Percentiles rank a stretch among this genome's conserved stretches.
Evolutionary conservation across 92 coral and sea anemone genomes (phyloP).

Genomic region (Plumapathes pennacea): DNA sequence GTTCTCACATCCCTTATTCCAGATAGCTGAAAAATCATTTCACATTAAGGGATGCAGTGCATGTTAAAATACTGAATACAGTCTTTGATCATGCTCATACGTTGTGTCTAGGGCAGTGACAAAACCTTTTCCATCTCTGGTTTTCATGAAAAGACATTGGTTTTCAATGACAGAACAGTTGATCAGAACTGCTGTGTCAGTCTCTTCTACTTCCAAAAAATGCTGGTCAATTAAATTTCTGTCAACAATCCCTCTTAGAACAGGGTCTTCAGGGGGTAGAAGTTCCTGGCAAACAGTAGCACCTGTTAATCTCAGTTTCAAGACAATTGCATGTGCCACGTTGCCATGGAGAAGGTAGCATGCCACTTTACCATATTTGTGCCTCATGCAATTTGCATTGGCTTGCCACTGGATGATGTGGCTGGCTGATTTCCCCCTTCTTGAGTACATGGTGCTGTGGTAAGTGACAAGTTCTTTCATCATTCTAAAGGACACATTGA

Average conservation of each 20-base stretch:
- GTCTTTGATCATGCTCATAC: constrained; percentile 54
- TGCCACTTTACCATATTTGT: constrained; percentile 32
- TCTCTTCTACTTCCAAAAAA: constrained; percentile 31
- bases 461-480: constrained; percentile 3
- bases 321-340: constrained; percentile 14
- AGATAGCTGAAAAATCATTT: too few relatives aligned
- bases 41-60: too few relatives aligned
- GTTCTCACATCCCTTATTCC: too few relatives aligned
- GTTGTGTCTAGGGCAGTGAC: constrained; percentile 43
- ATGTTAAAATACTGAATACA: too few relatives aligned
- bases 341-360: constrained; percentile 17
- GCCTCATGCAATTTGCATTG: background rate
- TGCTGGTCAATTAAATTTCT: constrained; percentile 18
- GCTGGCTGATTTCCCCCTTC: constrained; percentile 55
- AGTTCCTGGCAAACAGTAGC: constrained; percentile 29
- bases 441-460: constrained; percentile 36
- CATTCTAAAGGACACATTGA: constrained; percentile 2
- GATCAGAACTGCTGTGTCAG: background rate
- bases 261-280: constrained; percentile 23
- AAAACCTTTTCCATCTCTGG: constrained; percentile 19
- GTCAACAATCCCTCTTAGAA: constrained; percentile 18
- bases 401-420: constrained; percentile 15
- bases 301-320: constrained; percentile 12
- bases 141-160: constrained; percentile 17
- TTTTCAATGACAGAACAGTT: constrained; percentile 13